phyloP scores from a whole-genome alignment of 2,797 vertebrate species.

The Cynopterus sphinx region DNA sequence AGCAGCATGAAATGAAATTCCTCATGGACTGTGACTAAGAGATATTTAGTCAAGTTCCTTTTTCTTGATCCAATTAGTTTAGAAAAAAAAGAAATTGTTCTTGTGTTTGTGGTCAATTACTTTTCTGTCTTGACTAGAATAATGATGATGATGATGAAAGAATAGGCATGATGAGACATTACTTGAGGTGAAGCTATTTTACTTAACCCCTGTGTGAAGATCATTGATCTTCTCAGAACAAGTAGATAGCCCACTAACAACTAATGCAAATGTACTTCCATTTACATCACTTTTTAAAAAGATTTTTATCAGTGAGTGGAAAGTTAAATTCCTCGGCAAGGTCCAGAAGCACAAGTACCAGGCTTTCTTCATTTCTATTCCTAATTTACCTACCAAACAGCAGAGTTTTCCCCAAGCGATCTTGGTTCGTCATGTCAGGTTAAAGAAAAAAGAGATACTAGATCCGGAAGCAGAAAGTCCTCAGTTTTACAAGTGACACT shows the following conservation, averaged over 20 bases:
- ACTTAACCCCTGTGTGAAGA: neutral
- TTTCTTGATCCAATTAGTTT: neutral
- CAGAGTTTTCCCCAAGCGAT: neutral
- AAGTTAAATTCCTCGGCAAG: neutral
- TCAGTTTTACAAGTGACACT: neutral
- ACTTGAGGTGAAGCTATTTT: neutral
- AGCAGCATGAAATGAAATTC: neutral
- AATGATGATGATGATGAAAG: neutral
- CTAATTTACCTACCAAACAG: neutral
- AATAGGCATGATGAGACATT: neutral
- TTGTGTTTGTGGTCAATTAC: neutral
- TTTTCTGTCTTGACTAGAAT: neutral
- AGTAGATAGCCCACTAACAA: neutral
- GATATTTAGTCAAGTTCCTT: neutral
- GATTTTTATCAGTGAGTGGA: neutral
- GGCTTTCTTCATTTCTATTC: neutral
- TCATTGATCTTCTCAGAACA: neutral
- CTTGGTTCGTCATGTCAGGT: neutral
- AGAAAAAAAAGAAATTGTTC: neutral
- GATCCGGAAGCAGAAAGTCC: neutral
- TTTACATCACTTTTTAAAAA: neutral
- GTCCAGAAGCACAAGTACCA: neutral
- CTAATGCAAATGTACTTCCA: neutral
- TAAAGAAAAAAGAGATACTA: neutral
- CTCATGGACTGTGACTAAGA: neutral